A percentile compares a stretch with the other conserved stretches of the same genome.
phyloP scores from a whole-genome alignment of 30 jellyfish, hydroid and myxozoan species.

The Turritopsis rubra region DNA sequence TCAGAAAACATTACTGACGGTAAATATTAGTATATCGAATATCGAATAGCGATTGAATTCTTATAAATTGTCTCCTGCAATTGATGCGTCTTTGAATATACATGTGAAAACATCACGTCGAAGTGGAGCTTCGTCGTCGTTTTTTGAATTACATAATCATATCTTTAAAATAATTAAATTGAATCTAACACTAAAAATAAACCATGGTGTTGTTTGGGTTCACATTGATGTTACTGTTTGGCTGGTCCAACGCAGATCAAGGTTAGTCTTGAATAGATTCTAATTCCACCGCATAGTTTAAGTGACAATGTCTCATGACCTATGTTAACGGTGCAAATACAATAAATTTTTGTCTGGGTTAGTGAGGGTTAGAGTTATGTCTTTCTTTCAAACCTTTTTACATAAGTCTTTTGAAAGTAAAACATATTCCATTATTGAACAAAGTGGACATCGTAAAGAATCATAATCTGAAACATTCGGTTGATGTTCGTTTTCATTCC shows the following conservation, averaged over 20 bases:
- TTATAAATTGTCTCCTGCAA: neutral
- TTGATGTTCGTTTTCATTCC: neutral
- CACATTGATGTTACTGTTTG: neutral
- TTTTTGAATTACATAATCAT: neutral
- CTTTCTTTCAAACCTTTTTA: no score
- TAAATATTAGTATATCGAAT: neutral
- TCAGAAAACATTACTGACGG: neutral
- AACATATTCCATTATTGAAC: no score
- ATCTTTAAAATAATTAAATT: no score
- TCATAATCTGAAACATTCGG: no score
- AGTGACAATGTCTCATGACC: no score
- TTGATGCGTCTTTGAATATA: neutral
- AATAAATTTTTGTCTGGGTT: no score
- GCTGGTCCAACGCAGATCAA: neutral
- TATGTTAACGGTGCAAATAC: no score
- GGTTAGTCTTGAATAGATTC: neutral
- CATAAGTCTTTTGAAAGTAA: no score
- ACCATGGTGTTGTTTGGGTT: neutral
- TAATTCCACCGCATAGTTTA: no score
- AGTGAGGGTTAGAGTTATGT: no score
- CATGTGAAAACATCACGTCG: neutral
- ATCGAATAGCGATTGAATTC: no score
- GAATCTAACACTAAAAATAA: neutral
- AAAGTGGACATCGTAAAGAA: no score
- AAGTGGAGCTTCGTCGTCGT: neutral